These are phyloP conservation scores for Thalassarche chlororhynchos DNA, from an alignment of 2,113 vertebrate species.

Conservation along the genomic window DNA sequence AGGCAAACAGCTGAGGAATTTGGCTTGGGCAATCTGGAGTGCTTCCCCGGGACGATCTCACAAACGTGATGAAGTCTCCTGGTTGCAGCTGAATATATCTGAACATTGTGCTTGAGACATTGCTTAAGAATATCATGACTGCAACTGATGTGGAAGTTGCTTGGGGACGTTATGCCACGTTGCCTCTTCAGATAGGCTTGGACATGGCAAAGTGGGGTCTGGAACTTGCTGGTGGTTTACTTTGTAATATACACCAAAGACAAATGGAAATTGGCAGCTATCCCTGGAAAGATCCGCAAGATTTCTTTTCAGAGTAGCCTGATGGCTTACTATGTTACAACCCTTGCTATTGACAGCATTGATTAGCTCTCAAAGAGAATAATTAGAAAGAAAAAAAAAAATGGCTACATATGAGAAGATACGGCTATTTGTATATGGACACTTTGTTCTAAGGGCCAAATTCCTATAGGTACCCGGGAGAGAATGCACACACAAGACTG, in stretches of 20 bases:
- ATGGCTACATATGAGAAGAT: not conserved
- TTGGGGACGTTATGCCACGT: accelerated
- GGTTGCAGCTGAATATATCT: not conserved
- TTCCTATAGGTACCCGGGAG: not conserved
- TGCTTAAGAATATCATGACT: not conserved
- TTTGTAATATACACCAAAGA: not conserved
- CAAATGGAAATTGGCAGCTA: not conserved
- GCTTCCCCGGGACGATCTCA: not conserved
- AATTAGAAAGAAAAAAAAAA: not conserved
- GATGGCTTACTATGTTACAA: not conserved
- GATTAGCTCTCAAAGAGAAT: not conserved
- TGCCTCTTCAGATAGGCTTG: not conserved
- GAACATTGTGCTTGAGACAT: accelerated
- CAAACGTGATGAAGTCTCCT: not conserved
- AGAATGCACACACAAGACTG: not conserved
- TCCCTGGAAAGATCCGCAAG: not conserved
- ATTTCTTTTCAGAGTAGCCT: not conserved
- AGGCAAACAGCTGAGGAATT: not conserved
- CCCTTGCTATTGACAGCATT: not conserved
- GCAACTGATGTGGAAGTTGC: not conserved
- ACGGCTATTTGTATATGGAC: not conserved
- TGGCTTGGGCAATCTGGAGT: not conserved
- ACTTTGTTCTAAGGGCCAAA: not conserved
- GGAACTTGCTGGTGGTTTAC: not conserved
- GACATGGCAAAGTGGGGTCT: not conserved